Conservation (phyloP, 2,113 vertebrate species). For the Lepus europaeus region DNA sequence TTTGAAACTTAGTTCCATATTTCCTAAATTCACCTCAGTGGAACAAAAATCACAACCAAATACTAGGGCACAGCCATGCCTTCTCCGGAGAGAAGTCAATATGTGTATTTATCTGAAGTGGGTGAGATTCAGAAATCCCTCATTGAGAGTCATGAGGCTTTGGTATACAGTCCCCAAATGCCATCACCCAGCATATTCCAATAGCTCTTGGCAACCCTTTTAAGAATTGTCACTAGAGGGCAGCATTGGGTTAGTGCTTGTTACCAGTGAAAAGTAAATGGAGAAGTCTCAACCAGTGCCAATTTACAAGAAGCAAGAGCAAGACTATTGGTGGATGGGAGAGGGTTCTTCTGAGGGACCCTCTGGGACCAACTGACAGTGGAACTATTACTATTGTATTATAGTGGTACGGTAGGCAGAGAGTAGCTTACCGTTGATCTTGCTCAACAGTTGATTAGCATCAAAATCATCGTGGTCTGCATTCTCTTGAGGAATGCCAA, state of each 20-base stretch:
- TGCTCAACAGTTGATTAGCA: constrained; percentile 87
- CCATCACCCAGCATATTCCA: neutral
- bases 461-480: constrained; percentile 89
- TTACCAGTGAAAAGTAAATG: neutral
- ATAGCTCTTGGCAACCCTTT: neutral
- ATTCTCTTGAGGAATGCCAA: constrained; percentile 88
- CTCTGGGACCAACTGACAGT: neutral
- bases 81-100: neutral
- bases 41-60: constrained; percentile 30
- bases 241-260: constrained; percentile 61
- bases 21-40: neutral
- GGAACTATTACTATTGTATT: neutral
- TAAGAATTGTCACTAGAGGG: constrained; percentile 72
- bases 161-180: neutral
- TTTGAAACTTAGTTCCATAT: neutral
- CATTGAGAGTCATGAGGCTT: neutral
- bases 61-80: neutral
- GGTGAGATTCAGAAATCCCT: constrained; percentile 20
- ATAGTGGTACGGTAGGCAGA: neutral
- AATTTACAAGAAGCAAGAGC: neutral
- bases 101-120: neutral
- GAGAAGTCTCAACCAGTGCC: neutral
- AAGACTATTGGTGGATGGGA: neutral
- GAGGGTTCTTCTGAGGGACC: neutral
- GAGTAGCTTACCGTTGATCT: constrained; percentile 84